A percentile compares a stretch with the other conserved stretches of the same genome.
These are phyloP conservation scores for Ceriagrion tenellum DNA, from an alignment of 2,888 invertebrate species.

Conservation along the genomic window DNA sequence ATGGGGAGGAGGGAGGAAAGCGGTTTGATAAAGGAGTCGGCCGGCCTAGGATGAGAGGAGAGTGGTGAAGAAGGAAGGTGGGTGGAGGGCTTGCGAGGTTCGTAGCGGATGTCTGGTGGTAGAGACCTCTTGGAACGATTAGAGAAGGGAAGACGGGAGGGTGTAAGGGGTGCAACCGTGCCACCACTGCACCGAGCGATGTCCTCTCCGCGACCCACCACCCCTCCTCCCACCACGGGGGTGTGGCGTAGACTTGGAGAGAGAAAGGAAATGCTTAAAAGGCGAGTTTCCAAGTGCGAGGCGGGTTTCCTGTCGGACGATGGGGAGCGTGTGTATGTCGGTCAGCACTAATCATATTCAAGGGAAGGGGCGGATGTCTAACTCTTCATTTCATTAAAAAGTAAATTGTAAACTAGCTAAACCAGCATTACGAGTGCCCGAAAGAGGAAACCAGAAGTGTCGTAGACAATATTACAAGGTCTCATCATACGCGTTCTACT, in stretches of 20 bases:
- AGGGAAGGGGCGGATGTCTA: neutral
- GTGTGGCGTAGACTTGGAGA: constrained; percentile 1
- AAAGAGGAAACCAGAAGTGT: neutral
- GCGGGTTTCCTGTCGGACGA: neutral
- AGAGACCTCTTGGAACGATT: neutral
- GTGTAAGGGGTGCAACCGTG: neutral
- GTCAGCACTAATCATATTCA: neutral
- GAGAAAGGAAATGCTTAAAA: neutral
- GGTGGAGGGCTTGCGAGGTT: neutral
- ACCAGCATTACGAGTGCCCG: neutral
- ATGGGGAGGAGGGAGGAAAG: neutral
- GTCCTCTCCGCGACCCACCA: neutral
- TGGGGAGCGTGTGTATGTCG: neutral
- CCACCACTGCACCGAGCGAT: neutral
- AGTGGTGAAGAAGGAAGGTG: neutral
- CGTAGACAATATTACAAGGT: neutral
- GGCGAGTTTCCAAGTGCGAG: neutral
- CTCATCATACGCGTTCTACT: too few species aligned
- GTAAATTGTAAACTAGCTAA: neutral
- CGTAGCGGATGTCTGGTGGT: neutral
- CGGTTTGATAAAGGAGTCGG: neutral
- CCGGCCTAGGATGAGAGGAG: neutral
- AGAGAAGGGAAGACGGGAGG: neutral
- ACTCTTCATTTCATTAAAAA: neutral
- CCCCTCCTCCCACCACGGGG: neutral